These are phyloP conservation scores for Physocephala rufipes DNA, from an alignment of 2,888 invertebrate species.

Conservation along the genomic window DNA sequence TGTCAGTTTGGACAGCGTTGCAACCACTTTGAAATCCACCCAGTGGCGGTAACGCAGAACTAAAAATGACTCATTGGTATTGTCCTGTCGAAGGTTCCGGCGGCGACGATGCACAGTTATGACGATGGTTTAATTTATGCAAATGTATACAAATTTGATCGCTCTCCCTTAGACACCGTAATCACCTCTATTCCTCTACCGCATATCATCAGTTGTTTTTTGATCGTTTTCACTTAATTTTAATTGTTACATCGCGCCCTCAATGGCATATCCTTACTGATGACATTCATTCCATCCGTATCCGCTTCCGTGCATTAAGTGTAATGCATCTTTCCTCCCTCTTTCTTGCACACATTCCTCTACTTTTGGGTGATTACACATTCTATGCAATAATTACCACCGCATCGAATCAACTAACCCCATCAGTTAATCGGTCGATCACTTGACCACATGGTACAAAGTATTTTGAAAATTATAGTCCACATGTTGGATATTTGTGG, in stretches of 20 bases:
- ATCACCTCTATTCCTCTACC: conserved; percentile 40
- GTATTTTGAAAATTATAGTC: too few relatives aligned
- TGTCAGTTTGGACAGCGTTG: conserved; percentile 25
- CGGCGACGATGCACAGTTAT: conserved; percentile 6
- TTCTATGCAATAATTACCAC: background rate
- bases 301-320: too few relatives aligned
- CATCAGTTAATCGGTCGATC: background rate
- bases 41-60: too few relatives aligned
- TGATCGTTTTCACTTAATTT: conserved; percentile 64
- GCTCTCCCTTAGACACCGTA: background rate
- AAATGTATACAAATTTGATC: conserved; percentile 49
- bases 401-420: too few relatives aligned
- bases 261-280: conserved; percentile 37
- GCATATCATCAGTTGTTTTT: conserved; percentile 47
- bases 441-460: conserved; percentile 15
- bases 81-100: conserved; percentile 27
- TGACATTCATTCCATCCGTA: background rate
- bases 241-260: conserved; percentile 59
- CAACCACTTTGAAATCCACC: conserved; percentile 21
- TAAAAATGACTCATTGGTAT: conserved; percentile 31
- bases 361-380: background rate
- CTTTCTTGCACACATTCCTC: background rate
- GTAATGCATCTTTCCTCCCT: background rate
- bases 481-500: background rate
- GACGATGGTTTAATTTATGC: conserved; percentile 55